A percentile compares a stretch with the other conserved stretches of the same genome.
These are phyloP conservation scores for Phasianus colchicus DNA, from an alignment of 2,113 vertebrate genomes.

Conservation along the genomic window DNA sequence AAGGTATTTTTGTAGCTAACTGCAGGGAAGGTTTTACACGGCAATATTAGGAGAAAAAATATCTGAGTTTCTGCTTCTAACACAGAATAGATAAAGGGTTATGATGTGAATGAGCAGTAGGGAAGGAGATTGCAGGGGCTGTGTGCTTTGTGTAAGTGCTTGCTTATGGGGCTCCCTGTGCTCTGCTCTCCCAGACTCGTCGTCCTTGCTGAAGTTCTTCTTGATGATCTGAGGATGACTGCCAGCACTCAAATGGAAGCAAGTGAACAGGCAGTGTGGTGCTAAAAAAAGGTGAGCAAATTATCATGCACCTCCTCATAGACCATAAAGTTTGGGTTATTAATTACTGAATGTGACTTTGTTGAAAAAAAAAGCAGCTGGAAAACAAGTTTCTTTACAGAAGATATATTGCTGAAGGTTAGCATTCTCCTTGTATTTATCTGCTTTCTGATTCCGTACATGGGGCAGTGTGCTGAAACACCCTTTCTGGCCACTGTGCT, in stretches of 20 bases:
- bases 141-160: not conserved
- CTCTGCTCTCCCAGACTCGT: not conserved
- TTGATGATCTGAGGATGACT: not conserved
- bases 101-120: rapidly evolving
- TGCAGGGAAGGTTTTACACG: not conserved
- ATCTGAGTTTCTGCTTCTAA: not conserved
- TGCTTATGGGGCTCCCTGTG: not conserved
- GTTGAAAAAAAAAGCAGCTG: not conserved
- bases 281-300: not conserved
- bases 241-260: not conserved
- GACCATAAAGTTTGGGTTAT: not conserved
- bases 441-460: no score
- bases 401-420: not conserved
- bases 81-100: not conserved
- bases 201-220: not conserved
- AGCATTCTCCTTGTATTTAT: not conserved
- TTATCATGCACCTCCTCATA: not conserved
- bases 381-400: not conserved
- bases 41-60: not conserved
- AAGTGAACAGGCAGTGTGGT: not conserved
- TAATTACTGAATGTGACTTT: not conserved
- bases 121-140: rapidly evolving
- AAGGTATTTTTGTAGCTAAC: not conserved
- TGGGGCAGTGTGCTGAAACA: not conserved
- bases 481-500: not conserved